Evolutionary conservation across 2,113 vertebrate species (phyloP), one percentile per base, ranked within the genome.

Genomic region (Paradisaea rubra): DNA sequence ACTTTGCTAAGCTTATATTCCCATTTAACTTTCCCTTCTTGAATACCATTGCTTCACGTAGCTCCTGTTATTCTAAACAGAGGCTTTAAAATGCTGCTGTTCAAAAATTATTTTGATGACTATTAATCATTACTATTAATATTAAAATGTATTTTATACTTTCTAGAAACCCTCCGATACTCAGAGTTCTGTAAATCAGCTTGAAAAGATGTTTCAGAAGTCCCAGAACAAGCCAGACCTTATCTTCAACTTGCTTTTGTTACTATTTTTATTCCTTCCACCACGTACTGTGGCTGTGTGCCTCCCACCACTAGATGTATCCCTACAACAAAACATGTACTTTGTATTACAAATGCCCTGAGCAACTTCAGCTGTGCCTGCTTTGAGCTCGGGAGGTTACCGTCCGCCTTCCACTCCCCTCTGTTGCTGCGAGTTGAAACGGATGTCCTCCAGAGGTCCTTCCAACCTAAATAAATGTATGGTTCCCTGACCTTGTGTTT

Each of bases 391-490:
- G 18, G 19, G n/a, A 87, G 30, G 12, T 30, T 66, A 65, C 9
- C 6, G 24, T 3, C 24, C 45, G 7, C 28, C 16, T 35, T 68
- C 16, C 3, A 4, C n/a, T n/a, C 20, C 37, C 23, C 33, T 3
- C 20, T 4, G 37, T 42, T 2, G 2, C 65, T 16, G 49, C 35
- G 63, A 76, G 31, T 24, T 85, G 63, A 87, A 87, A 44, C 8
- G 21, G 17, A 50, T 47, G 85, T 88, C 95, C 88, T 96, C 93
- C 90, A 96, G 95, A 94, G 95, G 88, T 95, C 95, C 92, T 94
- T 82, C 93, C 79, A 96, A 91, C 74, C 85, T 91, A 72, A 93
- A 72, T 44, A 76, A 94, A 65, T 30, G 50, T 15, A 2, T 6
- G 45, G 52, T 45, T 79, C 70, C 27, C 69, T 76, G 81, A n/a